A percentile compares a stretch with the other conserved stretches of the same genome.
Evolutionary conservation across 2,888 invertebrate genomes (phyloP).

Genomic region (Spodoptera exigua): DNA sequence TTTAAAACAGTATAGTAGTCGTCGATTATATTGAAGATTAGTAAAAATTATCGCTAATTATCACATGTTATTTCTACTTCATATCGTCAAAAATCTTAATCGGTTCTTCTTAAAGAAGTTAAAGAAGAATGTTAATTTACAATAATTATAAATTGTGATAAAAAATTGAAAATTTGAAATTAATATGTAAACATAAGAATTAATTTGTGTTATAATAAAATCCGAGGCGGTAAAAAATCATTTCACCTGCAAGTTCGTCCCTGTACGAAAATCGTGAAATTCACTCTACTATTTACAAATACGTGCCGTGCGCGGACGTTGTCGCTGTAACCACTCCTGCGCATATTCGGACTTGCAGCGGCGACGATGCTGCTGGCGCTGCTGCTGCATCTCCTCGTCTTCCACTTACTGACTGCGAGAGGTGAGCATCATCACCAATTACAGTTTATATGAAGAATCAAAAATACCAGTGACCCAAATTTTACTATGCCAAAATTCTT

Average conservation of each 20-base stretch:
- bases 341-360: slow-evolving; percentile 52
- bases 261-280: slow-evolving; percentile 63
- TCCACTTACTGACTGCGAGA: slow-evolving; percentile 54
- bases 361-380: slow-evolving; percentile 62
- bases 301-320: slow-evolving; percentile 44
- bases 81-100: too few relatives aligned
- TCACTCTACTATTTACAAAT: slow-evolving; percentile 76
- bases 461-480: neutral
- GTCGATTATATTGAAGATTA: too few relatives aligned
- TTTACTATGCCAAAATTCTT: neutral
- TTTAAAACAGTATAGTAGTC: too few relatives aligned
- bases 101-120: too few relatives aligned
- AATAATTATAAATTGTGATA: too few relatives aligned
- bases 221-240: too few relatives aligned
- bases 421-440: slow-evolving; percentile 51
- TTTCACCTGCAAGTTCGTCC: slow-evolving; percentile 54
- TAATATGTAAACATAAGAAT: too few relatives aligned
- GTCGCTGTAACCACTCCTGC: slow-evolving; percentile 26
- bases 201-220: too few relatives aligned
- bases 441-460: neutral
- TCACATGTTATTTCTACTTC: too few relatives aligned
- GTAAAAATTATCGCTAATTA: too few relatives aligned
- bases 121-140: too few relatives aligned
- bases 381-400: slow-evolving; percentile 50
- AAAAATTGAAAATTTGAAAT: too few relatives aligned